Conservation (phyloP, 2,113 vertebrate species). For the Rousettus leschenaultii region DNA sequence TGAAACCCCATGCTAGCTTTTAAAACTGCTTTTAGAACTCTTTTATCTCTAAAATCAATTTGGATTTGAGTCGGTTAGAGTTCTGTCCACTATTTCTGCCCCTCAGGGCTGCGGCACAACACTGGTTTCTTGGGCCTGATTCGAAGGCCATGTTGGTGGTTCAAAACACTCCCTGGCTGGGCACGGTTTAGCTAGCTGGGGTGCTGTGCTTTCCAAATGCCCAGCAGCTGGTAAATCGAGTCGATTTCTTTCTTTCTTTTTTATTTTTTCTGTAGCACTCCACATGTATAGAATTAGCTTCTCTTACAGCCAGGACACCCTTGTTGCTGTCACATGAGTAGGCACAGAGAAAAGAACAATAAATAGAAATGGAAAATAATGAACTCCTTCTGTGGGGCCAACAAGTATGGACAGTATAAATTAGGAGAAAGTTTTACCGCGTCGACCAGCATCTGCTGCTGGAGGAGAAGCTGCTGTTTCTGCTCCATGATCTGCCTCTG, state of each 20-base stretch:
- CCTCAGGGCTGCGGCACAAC: background rate
- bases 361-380: background rate
- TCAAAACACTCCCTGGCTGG: constrained; percentile 32
- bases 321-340: background rate
- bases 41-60: constrained; percentile 25
- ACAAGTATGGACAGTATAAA: constrained; percentile 23
- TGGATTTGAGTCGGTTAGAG: background rate
- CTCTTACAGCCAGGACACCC: background rate
- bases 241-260: background rate
- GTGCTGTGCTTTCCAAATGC: background rate
- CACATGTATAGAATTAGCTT: background rate
- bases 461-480: constrained; percentile 86
- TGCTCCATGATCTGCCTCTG: constrained; percentile 87
- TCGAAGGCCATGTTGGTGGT: background rate
- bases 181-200: background rate
- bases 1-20: background rate
- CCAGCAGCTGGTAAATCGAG: constrained; percentile 12
- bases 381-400: background rate
- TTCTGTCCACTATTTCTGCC: background rate
- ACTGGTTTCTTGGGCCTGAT: background rate
- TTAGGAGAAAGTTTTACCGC: constrained; percentile 81
- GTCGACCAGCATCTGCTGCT: constrained; percentile 87
- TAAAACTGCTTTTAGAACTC: background rate
- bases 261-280: background rate
- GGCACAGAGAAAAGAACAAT: background rate